Evolutionary conservation across 64 coral and sea anemone genomes (phyloP).

Genomic region (Pachyseris speciosa): DNA sequence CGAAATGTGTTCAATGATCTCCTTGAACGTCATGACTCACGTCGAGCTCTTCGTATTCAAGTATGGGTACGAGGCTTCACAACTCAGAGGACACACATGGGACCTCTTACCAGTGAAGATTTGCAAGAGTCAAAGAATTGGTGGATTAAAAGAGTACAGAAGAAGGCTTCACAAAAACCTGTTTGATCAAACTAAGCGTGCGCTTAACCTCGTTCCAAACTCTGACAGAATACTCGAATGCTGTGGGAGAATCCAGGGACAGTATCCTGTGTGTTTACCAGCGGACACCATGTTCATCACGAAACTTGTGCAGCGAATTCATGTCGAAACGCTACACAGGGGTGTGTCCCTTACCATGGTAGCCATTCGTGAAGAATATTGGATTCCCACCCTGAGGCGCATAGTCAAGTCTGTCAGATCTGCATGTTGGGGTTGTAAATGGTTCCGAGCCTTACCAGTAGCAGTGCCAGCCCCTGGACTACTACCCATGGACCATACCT

Average conservation of each 20-base stretch:
- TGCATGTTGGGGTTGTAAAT: no score
- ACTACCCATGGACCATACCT: conserved; percentile 34
- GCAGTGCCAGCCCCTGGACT: conserved; percentile 48
- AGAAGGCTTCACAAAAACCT: conserved; percentile 10
- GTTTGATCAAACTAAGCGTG: conserved; percentile 4
- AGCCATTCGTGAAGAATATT: no score
- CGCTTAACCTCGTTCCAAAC: conserved; percentile 21
- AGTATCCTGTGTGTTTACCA: conserved; percentile 40
- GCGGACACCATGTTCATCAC: conserved; percentile 16
- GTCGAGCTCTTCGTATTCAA: conserved; percentile 7
- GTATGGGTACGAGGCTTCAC: conserved; percentile 40
- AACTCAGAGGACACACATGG: not conserved
- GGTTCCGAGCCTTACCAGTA: no score
- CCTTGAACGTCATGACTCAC: not conserved
- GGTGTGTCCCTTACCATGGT: conserved; percentile 41
- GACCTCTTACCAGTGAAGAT: conserved; percentile 51
- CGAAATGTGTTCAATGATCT: conserved; percentile 36
- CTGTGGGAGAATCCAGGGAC: conserved; percentile 39
- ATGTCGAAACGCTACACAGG: conserved; percentile 47
- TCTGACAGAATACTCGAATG: conserved; percentile 44
- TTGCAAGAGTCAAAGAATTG: conserved; percentile 27
- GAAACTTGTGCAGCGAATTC: conserved; percentile 23
- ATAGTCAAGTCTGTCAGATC: no score
- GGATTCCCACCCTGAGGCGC: conserved; percentile 47
- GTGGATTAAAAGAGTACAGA: conserved; percentile 40